Evolutionary conservation across 1,140 invertebrate species (phyloP).

Genomic region (Charaxes varanes): DNA sequence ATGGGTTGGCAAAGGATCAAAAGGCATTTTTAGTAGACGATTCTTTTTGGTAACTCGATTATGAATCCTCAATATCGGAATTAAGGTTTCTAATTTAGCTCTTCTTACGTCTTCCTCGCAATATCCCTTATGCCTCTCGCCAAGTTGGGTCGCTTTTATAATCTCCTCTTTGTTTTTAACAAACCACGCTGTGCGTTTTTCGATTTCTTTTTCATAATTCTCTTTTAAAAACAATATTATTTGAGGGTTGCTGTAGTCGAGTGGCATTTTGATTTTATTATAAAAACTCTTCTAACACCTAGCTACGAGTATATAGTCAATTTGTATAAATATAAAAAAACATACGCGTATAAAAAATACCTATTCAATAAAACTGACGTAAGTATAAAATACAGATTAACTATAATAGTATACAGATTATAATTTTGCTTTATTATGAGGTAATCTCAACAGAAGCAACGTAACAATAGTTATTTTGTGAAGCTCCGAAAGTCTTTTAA

Average conservation of each 20-base stretch:
- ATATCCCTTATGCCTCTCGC: constrained; percentile 8
- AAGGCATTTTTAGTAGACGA: constrained; percentile 9
- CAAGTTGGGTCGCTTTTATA: constrained; percentile 5
- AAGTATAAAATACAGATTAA: no score
- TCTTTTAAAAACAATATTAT: constrained; percentile 17
- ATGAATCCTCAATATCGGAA: constrained; percentile 5
- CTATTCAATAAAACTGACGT: no score
- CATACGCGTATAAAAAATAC: no score
- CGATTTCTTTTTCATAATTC: constrained; percentile 20
- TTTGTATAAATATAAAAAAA: no score
- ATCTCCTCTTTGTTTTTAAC: constrained; percentile 18
- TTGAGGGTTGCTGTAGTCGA: constrained; percentile 16
- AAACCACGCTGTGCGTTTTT: constrained; percentile 18
- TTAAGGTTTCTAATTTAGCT: constrained; percentile 8
- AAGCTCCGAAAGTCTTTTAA: no score
- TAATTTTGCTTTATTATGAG: no score
- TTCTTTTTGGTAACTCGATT: constrained; percentile 9
- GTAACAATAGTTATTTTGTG: no score
- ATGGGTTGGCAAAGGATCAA: not conserved
- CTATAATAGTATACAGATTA: no score
- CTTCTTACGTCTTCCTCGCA: constrained; percentile 11
- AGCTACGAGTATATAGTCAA: no score
- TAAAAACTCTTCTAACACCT: not conserved
- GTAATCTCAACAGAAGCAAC: no score
- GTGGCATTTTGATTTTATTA: constrained; percentile 17